Evolutionary conservation across 2,888 invertebrate species (phyloP), one percentile per base, ranked within the genome.

Genomic region (Nomada fabriciana): DNA sequence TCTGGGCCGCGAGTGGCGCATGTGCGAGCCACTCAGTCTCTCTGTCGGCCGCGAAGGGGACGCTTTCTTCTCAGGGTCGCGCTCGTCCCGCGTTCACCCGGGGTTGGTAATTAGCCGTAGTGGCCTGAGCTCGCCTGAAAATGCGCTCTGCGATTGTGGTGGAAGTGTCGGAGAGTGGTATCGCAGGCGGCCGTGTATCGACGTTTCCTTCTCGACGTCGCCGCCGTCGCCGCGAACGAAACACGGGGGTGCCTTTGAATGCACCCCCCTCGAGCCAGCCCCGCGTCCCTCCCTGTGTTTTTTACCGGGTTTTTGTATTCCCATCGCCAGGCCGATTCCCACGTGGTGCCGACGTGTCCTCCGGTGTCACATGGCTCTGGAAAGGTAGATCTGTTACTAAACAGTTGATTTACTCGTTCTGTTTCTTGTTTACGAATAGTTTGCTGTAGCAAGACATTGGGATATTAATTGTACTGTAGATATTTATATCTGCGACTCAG

Each of bases 101-200:
- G 80, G 82, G 82, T 85, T 77, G 89, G 89, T 90, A 91, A 91
- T 91, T 91, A 91, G 91, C 91, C 83, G 85, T 89, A 90, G 91
- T 89, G 89, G 89, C 87, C 87, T 87, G 86, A 80, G 88, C 87
- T 89, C 91, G 90, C 90, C 86, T 91, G 90, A 91, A 92, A 92
- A 92, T 91, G 90, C 90, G 87, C 89, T 71, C 72, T 72, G 64
- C 73, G 76, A 82, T 80, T 81, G 91, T 91, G 88, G 87, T 86
- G 85, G 84, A 88, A 88, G 89, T 89, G 89, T 88, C 86, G 77
- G 59, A 74, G 65, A 74, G 64, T 63, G 72, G 89, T 89, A 89
- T 89, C 87, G 88, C 87, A 82, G 71, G 76, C 72, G 72, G 70
- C 25, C 83, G 80, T 85, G 88, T 91, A 92, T 92, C 90, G 92